Conservation (phyloP, 2,113 vertebrate species). For the Dicrurus megarhynchus region DNA sequence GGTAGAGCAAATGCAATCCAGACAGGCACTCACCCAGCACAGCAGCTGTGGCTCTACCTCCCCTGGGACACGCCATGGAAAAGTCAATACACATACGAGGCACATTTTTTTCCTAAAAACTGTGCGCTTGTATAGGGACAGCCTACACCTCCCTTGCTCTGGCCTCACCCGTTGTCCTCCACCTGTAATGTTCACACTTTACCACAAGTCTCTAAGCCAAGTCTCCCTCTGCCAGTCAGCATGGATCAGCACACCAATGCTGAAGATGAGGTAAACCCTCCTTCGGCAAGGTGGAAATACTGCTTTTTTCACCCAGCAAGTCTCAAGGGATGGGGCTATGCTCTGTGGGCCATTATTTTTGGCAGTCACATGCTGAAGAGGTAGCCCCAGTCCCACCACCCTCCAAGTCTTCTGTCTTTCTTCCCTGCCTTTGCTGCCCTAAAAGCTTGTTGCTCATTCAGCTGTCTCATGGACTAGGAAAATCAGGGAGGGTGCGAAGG, state of each 20-base stretch:
- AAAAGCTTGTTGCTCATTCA: accelerated
- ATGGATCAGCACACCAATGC: accelerated
- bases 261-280: background rate
- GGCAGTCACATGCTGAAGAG: background rate
- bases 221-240: background rate
- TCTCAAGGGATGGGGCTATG: background rate
- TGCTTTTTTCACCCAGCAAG: accelerated
- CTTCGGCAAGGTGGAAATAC: background rate
- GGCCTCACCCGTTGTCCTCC: background rate
- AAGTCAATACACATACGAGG: background rate
- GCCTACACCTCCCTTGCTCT: background rate
- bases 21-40: background rate
- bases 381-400: background rate
- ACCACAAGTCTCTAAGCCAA: background rate
- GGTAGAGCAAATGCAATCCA: background rate
- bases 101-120: background rate
- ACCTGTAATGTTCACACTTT: background rate
- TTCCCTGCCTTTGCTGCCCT: background rate
- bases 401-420: background rate
- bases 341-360: background rate
- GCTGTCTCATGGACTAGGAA: background rate
- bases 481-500: background rate
- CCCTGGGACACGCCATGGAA: background rate
- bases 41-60: slow-evolving; percentile 12
- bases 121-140: background rate